Percentiles rank a stretch among this genome's conserved stretches.
Evolutionary conservation across 2,113 vertebrate genomes (phyloP).

Genomic region (Microtus richardsoni): DNA sequence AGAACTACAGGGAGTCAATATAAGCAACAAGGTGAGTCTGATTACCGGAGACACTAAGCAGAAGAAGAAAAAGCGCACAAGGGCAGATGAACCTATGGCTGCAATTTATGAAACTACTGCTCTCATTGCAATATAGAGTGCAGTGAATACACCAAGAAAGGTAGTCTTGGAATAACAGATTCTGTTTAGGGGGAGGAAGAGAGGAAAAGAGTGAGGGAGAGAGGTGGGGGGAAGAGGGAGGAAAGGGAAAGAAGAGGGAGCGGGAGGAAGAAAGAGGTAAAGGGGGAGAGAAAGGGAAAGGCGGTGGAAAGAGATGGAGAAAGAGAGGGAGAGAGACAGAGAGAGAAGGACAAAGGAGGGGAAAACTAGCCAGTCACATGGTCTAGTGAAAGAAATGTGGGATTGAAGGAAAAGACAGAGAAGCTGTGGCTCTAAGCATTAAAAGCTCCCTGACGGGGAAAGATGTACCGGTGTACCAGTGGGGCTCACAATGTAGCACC

Average conservation of each 20-base stretch:
- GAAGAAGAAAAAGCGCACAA: slow-evolving; percentile 52
- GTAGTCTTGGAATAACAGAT: neutral
- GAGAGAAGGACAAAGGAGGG: neutral
- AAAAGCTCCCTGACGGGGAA: neutral
- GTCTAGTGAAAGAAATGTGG: neutral
- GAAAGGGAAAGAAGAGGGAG: no score
- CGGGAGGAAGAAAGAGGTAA: neutral
- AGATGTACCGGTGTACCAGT: neutral
- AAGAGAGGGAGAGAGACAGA: neutral
- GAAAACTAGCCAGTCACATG: neutral
- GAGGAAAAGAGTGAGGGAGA: neutral
- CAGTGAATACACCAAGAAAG: slow-evolving; percentile 16
- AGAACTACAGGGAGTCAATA: slow-evolving; percentile 70
- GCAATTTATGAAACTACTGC: slow-evolving; percentile 50
- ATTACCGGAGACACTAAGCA: slow-evolving; percentile 62
- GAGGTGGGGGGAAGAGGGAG: no score
- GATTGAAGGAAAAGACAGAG: neutral
- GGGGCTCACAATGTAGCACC: neutral
- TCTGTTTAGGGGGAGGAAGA: neutral
- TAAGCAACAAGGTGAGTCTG: slow-evolving; percentile 68
- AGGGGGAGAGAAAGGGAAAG: no score
- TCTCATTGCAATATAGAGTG: neutral
- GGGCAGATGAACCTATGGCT: slow-evolving; percentile 35
- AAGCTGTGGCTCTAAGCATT: neutral
- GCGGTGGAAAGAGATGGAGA: neutral